Evolutionary conservation across 2,797 vertebrate species (phyloP), one percentile per base, ranked within the genome.

Genomic region (Urosaurus nigricauda): DNA sequence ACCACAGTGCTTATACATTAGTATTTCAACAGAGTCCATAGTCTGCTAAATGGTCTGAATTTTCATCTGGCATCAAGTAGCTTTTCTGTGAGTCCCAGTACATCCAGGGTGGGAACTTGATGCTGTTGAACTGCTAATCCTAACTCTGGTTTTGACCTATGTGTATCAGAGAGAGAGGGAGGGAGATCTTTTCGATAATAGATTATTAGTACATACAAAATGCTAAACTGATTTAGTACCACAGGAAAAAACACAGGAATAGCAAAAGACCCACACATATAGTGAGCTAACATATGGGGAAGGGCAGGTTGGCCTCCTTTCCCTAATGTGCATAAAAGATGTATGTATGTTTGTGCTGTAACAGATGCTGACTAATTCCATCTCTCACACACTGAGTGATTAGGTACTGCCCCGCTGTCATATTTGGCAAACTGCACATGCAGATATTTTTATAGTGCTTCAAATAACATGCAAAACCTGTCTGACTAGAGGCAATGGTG

Each of bases 1-100:
- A 5, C 11, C 32, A 8, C 58, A 56, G 26, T 79, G 32, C 51
- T 7, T 53, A 5, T 43, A 5, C 84, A 12, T 2, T 70, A 88
- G 1, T 16, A 12, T 80, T 90, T 56, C 4, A 9, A 0, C 19
- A 29, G 4, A 77, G 60, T 12, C 47, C 40, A 60, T 3, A 17
- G 14, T 85, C 7, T 8, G 2, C 51, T 56, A 83, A 68, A 68
- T 37, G 19, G 40, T 68, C 40, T 74, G 75, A 63, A 85, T 70
- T 90, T 93, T 90, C 82, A 81, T 58, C 6, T 19, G 87, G 89
- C 11, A 4, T 65, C 51, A 70, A 73, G 13, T 3, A 79, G 0
- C 37, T 19, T 56, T 79, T 9, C 14, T 56, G 24, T 53, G 32
- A 16, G 51, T 53, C 2, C 24, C 7, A 65, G 63, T 26, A 26